Base-by-base conservation (phyloP, 2,113 vertebrate genomes). In the Edolisoma coerulescens region DNA sequence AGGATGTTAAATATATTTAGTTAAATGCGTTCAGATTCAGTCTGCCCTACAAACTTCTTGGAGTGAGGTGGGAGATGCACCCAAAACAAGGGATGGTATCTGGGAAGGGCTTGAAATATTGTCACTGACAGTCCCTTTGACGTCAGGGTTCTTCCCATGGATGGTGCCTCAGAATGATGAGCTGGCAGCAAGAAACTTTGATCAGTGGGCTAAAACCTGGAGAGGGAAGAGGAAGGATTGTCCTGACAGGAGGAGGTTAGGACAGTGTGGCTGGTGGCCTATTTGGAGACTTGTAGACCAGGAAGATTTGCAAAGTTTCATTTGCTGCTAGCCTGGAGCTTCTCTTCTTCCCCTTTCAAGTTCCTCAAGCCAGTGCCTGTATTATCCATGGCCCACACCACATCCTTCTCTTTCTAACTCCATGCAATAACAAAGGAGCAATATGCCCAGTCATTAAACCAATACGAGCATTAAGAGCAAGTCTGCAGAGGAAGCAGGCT, bases 71-170 rank as follows among this genome's bases (percentile, higher is more conserved):
- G 41, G 49, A 88, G n/a, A 80, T n/a, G 16, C 27, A 37, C 39
- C 61, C 6, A 4, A 37, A 60, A 20, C 7, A 33, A 14, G 22
- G 5, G 28, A 53, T 73, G 18, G 32, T 83, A 12, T 73, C 56
- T 71, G 56, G 13, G 52, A 60, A 90, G 37, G 54, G 53, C 32
- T 21, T 60, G 10, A 68, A 73, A 28, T 27, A 11, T 28, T 16
- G 9, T 44, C 49, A 32, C 28, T n/a, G 75, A 21, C 1, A 3
- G 37, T 56, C 13, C 44, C 35, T 80, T 89, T 0, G 1, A 22
- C 0, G 0, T n/a, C 57, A 28, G 30, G 7, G 3, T 27, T 78
- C 90, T 85, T 78, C 47, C 68, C 21, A 1, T 7, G 30, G 33
- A 18, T 54, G 23, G 9, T 68, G 22, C 65, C 75, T 87, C 57